These are phyloP conservation scores for Azemiops feae DNA, from an alignment of 2,113 vertebrate species.

Conservation along the genomic window DNA sequence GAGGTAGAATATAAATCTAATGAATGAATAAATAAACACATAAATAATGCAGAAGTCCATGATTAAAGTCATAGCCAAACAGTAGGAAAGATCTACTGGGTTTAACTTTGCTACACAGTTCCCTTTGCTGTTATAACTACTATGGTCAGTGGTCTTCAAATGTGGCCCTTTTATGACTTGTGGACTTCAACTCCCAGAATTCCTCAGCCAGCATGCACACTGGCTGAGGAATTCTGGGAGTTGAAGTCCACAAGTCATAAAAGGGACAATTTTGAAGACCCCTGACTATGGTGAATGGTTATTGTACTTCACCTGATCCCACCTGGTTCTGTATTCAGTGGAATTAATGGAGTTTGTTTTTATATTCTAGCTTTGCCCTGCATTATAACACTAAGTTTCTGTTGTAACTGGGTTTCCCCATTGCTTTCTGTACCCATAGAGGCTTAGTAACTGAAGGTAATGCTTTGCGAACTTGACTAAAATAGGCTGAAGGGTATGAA, in stretches of 20 bases:
- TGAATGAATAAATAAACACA: background rate
- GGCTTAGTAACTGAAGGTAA: background rate
- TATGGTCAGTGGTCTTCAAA: background rate
- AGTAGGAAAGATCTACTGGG: background rate
- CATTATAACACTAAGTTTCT: background rate
- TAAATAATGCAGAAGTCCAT: background rate
- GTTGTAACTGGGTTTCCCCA: background rate
- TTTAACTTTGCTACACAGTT: background rate
- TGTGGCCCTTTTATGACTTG: too few relatives aligned
- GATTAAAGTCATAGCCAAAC: background rate
- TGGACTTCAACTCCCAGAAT: too few relatives aligned
- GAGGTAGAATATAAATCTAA: background rate
- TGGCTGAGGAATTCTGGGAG: too few relatives aligned
- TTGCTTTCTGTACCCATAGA: background rate
- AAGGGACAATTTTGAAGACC: too few relatives aligned
- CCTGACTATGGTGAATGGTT: background rate
- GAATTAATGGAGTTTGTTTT: background rate
- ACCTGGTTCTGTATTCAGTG: background rate
- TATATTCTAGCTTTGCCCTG: background rate
- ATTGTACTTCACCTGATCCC: background rate
- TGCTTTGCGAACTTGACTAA: background rate
- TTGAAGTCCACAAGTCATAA: too few relatives aligned
- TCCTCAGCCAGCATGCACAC: too few relatives aligned
- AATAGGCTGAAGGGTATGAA: background rate
- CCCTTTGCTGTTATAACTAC: background rate